A percentile compares a stretch with the other conserved stretches of the same genome.
Conservation (phyloP, 53 echinoderm and acorn worm genomes). For the Stichopus horrens region DNA sequence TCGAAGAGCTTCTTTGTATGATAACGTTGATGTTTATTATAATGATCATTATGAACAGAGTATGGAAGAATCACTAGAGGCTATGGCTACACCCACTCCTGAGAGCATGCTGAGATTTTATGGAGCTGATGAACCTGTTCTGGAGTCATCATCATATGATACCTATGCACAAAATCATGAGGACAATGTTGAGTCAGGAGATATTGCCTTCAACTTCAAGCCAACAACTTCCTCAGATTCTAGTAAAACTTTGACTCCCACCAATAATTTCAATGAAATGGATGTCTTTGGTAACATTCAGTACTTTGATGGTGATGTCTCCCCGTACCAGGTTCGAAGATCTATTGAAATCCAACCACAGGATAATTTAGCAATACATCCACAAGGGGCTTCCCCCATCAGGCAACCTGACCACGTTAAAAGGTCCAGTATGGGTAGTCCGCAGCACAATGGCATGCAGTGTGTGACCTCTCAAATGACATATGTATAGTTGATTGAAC, state of each 20-base stretch:
- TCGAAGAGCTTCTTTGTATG: slow-evolving; percentile 83
- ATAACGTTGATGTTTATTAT: slow-evolving; percentile 92
- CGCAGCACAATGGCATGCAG: slow-evolving; percentile 45
- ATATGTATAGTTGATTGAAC: slow-evolving; percentile 20
- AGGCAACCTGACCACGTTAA: slow-evolving; percentile 12
- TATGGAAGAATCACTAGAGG: slow-evolving; percentile 97
- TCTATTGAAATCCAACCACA: slow-evolving; percentile 21
- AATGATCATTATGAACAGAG: slow-evolving; percentile 93
- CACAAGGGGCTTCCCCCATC: slow-evolving; percentile 45
- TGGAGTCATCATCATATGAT: slow-evolving; percentile 32
- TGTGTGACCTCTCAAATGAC: slow-evolving; percentile 42
- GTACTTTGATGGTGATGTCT: slow-evolving; percentile 60
- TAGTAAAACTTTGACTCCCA: slow-evolving; percentile 38
- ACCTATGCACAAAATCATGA: slow-evolving; percentile 33
- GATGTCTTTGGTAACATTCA: slow-evolving; percentile 54
- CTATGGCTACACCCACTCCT: slow-evolving; percentile 85
- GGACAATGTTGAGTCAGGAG: slow-evolving; percentile 38
- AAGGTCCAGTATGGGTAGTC: slow-evolving; percentile 4
- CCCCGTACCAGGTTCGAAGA: slow-evolving; percentile 58
- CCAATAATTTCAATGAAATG: slow-evolving; percentile 15
- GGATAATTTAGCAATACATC: slow-evolving; percentile 40
- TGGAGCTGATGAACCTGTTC: slow-evolving; percentile 47
- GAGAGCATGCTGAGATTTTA: slow-evolving; percentile 42
- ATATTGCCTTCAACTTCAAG: slow-evolving; percentile 34
- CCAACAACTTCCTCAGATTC: slow-evolving; percentile 45